Evolutionary conservation across 2,888 invertebrate genomes (phyloP), one percentile per base, ranked within the genome.

Genomic region (Apamea crenata): DNA sequence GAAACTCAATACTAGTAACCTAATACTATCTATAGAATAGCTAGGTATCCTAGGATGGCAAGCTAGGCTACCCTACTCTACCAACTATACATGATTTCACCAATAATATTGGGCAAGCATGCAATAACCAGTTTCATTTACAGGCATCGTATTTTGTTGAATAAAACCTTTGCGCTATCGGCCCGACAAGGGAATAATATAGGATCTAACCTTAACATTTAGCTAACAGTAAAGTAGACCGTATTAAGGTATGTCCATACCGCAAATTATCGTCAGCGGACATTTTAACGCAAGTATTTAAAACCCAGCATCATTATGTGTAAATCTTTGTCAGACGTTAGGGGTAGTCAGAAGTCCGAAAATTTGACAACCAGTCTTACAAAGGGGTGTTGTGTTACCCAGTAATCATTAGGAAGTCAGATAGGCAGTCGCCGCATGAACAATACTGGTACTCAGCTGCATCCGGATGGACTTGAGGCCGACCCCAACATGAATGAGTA

Each of bases 121-220:
- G 16, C 40, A 69, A 72, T 74, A 85, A 68, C 29, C n/a, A 73
- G 59, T 85, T 85, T 61, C 56, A 82, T 70, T 67, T 56, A 73
- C n/a, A 59, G 32, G 6, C 53, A 63, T 83, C 66, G 47, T 73
- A 86, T 82, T 82, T 76, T 32, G 56, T 65, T 29, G 29, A 77
- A 73, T 74, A 66, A 66, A 75, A 82, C 76, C 67, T 74, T 12
- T 32, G 47, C 14, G 59, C 68, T 76, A 82, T 73, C 36, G 56
- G 36, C 50, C 14, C 36, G 44, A 63, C 53, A 50, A 67, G 61
- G 63, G 25, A 70, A 66, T 73, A 77, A 44, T 74, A 36, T 77
- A 67, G 50, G 50, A 71, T 50, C 67, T 29, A 83, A 77, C 76
- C 77, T 70, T 66, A 82, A 74, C 66, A 68, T 84, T 77, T 71